A percentile compares a stretch with the other conserved stretches of the same genome.
phyloP scores from a whole-genome alignment of 2,888 invertebrate species.

The Junonia oenone region DNA sequence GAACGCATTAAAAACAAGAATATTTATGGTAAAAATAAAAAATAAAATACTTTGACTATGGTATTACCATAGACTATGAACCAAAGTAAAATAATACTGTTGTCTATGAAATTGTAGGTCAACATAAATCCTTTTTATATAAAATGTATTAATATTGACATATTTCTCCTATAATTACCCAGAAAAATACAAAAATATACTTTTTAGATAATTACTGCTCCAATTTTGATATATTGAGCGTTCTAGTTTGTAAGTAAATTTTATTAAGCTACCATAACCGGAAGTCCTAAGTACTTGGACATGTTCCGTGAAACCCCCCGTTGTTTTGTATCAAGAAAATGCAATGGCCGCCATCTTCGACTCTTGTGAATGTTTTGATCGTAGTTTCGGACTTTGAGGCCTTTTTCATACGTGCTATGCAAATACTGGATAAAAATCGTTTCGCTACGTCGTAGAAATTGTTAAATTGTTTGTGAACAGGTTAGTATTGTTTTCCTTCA shows the following conservation, averaged over 20 bases:
- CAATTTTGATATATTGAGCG: neutral
- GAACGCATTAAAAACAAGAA: conserved; percentile 7
- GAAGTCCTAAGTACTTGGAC: conserved; percentile 57
- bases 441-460: conserved; percentile 63
- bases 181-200: neutral
- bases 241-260: neutral
- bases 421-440: conserved; percentile 65
- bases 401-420: conserved; percentile 67
- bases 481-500: conserved; percentile 57
- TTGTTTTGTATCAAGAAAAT: conserved; percentile 88
- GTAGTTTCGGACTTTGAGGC: conserved; percentile 74
- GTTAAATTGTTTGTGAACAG: conserved; percentile 52
- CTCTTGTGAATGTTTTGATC: conserved; percentile 89
- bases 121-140: neutral
- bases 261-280: conserved; percentile 44
- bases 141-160: neutral
- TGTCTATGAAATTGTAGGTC: conserved; percentile 1
- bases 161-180: neutral
- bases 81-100: neutral
- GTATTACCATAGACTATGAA: conserved; percentile 8
- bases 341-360: conserved; percentile 93
- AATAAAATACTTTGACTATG: conserved; percentile 11
- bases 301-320: conserved; percentile 75
- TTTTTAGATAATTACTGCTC: neutral
- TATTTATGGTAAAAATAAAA: conserved; percentile 9